A percentile compares a stretch with the other conserved stretches of the same genome.
phyloP scores from a whole-genome alignment of 2,797 vertebrate species.

The Takifugu rubripes region DNA sequence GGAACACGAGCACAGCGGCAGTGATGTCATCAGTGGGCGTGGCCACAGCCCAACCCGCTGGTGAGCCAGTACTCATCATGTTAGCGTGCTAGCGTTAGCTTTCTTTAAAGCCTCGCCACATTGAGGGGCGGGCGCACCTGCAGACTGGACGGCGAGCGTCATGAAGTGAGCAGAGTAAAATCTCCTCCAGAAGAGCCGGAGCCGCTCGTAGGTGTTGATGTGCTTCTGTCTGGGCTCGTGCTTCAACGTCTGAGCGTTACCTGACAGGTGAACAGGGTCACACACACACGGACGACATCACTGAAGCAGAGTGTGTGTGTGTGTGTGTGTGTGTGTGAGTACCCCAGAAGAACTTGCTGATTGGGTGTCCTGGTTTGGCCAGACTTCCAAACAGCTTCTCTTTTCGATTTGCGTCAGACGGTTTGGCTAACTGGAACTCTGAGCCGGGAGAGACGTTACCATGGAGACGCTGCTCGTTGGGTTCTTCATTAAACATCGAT shows the following conservation, averaged over 20 bases:
- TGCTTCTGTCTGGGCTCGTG: conserved; percentile 84
- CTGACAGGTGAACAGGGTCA: conserved; percentile 53
- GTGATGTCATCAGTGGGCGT: background rate
- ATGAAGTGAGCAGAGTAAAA: conserved; percentile 95
- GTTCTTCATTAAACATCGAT: no score
- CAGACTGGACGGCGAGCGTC: conserved; percentile 92
- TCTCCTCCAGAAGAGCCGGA: conserved; percentile 87
- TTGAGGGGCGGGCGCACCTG: conserved; percentile 73
- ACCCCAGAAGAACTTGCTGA: conserved; percentile 98
- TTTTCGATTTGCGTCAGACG: conserved; percentile 90
- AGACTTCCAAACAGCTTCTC: conserved; percentile 95
- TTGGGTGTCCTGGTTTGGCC: conserved; percentile 88
- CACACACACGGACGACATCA: background rate
- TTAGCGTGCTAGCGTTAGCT: background rate
- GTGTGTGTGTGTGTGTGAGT: conserved; percentile 2
- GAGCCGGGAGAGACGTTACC: conserved; percentile 31
- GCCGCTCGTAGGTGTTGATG: conserved; percentile 85
- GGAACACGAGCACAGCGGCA: conserved; percentile 4
- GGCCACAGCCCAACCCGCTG: background rate
- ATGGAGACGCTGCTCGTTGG: no score
- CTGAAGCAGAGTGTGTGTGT: background rate
- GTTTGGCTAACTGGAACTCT: conserved; percentile 91
- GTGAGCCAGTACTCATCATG: background rate
- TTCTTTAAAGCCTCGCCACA: background rate
- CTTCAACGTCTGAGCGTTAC: conserved; percentile 92